Evolutionary conservation across 2,888 invertebrate species (phyloP), one percentile per base, ranked within the genome.

Genomic region (Scaptodrosophila latifasciaeformis): DNA sequence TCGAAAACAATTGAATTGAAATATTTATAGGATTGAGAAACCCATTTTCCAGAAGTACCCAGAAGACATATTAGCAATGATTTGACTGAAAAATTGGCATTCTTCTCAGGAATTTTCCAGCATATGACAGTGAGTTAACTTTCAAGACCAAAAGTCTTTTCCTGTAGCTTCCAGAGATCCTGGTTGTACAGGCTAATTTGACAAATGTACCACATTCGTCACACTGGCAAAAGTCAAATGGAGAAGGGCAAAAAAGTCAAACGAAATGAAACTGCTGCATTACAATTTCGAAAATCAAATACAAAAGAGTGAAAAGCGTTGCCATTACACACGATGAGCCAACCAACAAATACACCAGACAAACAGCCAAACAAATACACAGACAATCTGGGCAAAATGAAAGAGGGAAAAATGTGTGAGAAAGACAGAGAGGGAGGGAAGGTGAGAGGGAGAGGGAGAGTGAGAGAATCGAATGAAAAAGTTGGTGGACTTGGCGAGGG

Each of bases 301-400:
- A 67, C 70, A 67, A 70, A 76, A 70, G 66, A 71, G 66, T 67
- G 70, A 77, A 72, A 75, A 71, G 67, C 70, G 67, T 64, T 66
- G 76, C 54, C 64, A 78, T 69, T 71, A 69, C 57, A 68, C 27
- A 53, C 49, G 62, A 67, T 60, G 71, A 70, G 59, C 65, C 49
- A 57, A 60, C 50, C 46, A 59, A 54, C 54, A 51, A 53, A 46
- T 49, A 59, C 62, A 50, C 56, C 48, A 7, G 13, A 13, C 34
- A 6, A 15, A 34, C 34, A 34, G 13, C 15, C n/a, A n/a, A n/a
- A n/a, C n/a, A n/a, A n/a, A n/a, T n/a, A n/a, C n/a, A n/a, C n/a
- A n/a, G n/a, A n/a, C n/a, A n/a, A n/a, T n/a, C n/a, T n/a, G 13
- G 10, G 7, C 12, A 4, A 10, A 4, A 34, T 3, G 6, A 13